Evolutionary conservation across 2,113 vertebrate species (phyloP), one percentile per base, ranked within the genome.

Genomic region (Sinocyclocheilus grahami): DNA sequence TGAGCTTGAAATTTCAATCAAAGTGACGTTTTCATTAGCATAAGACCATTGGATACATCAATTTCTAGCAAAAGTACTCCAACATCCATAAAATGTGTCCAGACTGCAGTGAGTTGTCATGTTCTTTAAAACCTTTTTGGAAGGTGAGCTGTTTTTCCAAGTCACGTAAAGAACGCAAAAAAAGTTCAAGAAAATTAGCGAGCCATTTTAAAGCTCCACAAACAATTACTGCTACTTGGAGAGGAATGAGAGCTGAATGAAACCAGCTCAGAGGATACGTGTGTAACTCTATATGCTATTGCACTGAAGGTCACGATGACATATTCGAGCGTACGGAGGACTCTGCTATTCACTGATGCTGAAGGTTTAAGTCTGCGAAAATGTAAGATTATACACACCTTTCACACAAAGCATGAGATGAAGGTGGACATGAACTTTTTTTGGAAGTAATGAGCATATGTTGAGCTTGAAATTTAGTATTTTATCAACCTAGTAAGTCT

Each of bases 131-230:
- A 86, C 90, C 91, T 86, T 88, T 91, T 91, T 92, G 90, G 91
- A 90, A 86, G 90, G 87, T 51, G 88, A 89, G 39, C 89, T 91
- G 90, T 93, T 93, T 92, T 92, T 93, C 89, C 88, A 92, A 87
- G 91, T 87, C 89, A 53, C 83, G 46, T 58, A 75, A 90, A 91
- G 83, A 87, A 88, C 27, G 89, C 27, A 18, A 11, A 71, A 20
- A 51, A 71, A 65, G 53, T 55, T 67, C 85, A 84, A 88, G 87
- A 58, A 75, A 91, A 93, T 92, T 84, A 92, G 90, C 78, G 79
- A 55, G 90, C 37, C 88, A 89, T 93, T 91, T 87, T 84, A 72
- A 88, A 87, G 82, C 86, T 90, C 89, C 87, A 89, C 82, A 91
- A 90, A 90, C 90, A 91, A 92, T 94, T 93, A 93, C 88, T 88